Base-by-base conservation (phyloP, 2,888 invertebrate genomes). In the Cactoblastis cactorum region DNA sequence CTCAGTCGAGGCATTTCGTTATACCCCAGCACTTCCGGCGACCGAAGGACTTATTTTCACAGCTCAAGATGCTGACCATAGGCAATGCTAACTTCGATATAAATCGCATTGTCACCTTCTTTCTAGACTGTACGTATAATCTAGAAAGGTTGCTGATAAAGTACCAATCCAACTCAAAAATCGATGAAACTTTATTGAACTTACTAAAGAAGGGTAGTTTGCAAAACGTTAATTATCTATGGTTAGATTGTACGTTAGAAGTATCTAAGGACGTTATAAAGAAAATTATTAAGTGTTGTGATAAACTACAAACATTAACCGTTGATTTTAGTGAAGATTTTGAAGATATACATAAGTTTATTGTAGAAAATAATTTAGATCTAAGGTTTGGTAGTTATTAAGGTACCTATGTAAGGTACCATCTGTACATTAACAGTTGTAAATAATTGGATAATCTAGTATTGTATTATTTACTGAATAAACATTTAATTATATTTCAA, bases 211-310 rank as follows among this genome's bases (percentile, higher is more conserved):
- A 75, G 53, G 84, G 85, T 52, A 71, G 71, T 66, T 74, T 90
- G 33, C 80, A 63, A 45, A 78, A 80, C 59, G 56, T 90, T 0
- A 64, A 65, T 41, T 73, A 70, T 59, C 65, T 90, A 48, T 89
- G 89, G 88, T 70, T 90, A 58, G 90, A 90, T 58, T 88, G 87
- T 59, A 87, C 89, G 3, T 69, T 89, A 46, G 83, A 80, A 55
- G 81, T 90, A 12, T 83, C 89, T 0, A 82, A 79, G 50, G 62
- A 70, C 45, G 80, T 83, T 22, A 76, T 86, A 2, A 81, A 73
- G 60, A 68, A 77, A 58, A 63, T 88, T 45, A 85, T 90, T 50
- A 74, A 82, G 47, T 59, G 58, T 51, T 90, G 89, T 60, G 77
- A 80, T 2, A 67, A 69, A 15, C 69, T 90, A 41, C 77, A 77